Percentiles rank a stretch among this genome's conserved stretches.
Conservation (phyloP, 2,113 vertebrate genomes). For the Xiphophorus hellerii region DNA sequence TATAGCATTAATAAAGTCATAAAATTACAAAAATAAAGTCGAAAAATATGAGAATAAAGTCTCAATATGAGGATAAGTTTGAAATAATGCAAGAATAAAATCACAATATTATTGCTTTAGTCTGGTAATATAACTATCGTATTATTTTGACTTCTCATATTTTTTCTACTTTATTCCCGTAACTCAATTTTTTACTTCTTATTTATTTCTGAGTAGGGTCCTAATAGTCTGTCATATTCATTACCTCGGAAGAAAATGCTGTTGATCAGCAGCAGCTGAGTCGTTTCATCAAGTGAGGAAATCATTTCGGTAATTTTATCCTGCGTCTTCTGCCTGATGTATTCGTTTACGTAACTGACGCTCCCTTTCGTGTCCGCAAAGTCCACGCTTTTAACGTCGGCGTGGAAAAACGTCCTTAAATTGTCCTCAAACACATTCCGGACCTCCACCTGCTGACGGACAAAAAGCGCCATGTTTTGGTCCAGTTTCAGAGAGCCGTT, state of each 20-base stretch:
- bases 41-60: too few species aligned
- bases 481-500: conserved; percentile 77
- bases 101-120: too few species aligned
- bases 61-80: too few species aligned
- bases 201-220: too few species aligned
- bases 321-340: conserved; percentile 79
- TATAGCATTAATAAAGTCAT: too few species aligned
- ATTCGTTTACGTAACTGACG: conserved; percentile 81
- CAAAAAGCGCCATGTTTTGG: conserved; percentile 83
- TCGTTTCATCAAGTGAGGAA: conserved; percentile 75
- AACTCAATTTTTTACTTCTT: too few species aligned
- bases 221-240: background rate
- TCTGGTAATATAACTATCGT: too few species aligned
- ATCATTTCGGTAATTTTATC: conserved; percentile 82
- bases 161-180: too few species aligned
- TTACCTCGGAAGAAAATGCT: conserved; percentile 90
- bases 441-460: conserved; percentile 76
- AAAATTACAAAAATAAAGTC: too few species aligned
- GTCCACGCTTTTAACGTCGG: conserved; percentile 80
- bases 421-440: conserved; percentile 80
- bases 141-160: too few species aligned
- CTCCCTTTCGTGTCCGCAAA: conserved; percentile 78
- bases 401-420: conserved; percentile 83
- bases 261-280: conserved; percentile 84
- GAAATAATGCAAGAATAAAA: too few species aligned